Evolutionary conservation across 2,888 invertebrate genomes (phyloP).

Genomic region (Aphidoletes aphidimyza): DNA sequence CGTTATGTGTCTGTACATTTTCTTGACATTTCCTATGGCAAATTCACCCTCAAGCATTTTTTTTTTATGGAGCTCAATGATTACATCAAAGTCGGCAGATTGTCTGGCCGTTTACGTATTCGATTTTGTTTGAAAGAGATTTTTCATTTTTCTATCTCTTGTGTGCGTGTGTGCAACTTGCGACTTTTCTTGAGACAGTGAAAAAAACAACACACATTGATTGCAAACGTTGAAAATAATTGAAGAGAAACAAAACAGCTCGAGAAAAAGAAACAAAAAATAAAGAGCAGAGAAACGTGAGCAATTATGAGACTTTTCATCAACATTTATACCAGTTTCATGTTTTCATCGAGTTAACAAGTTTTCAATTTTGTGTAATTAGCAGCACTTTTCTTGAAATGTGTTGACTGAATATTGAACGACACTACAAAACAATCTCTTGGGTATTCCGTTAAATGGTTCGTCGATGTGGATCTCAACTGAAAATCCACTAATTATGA

Average conservation of each 20-base stretch:
- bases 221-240: neutral
- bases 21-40: neutral
- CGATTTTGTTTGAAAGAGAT: neutral
- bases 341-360: neutral
- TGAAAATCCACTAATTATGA: neutral
- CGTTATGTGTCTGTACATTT: neutral
- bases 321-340: slow-evolving; percentile 31
- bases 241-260: slow-evolving; percentile 1
- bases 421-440: neutral
- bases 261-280: neutral
- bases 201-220: too few species aligned
- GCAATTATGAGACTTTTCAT: slow-evolving; percentile 2
- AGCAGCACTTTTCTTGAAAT: neutral
- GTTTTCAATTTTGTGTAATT: slow-evolving; percentile 47
- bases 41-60: neutral
- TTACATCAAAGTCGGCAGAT: slow-evolving; percentile 26
- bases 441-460: neutral
- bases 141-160: too few species aligned
- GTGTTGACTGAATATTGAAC: neutral
- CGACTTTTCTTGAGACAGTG: neutral
- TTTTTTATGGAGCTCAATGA: neutral
- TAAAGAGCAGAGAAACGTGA: neutral
- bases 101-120: neutral
- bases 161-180: too few species aligned
- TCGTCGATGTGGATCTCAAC: too few species aligned